Evolutionary conservation across 1,140 invertebrate genomes (phyloP).

Genomic region (Drosophila sturtevanti): DNA sequence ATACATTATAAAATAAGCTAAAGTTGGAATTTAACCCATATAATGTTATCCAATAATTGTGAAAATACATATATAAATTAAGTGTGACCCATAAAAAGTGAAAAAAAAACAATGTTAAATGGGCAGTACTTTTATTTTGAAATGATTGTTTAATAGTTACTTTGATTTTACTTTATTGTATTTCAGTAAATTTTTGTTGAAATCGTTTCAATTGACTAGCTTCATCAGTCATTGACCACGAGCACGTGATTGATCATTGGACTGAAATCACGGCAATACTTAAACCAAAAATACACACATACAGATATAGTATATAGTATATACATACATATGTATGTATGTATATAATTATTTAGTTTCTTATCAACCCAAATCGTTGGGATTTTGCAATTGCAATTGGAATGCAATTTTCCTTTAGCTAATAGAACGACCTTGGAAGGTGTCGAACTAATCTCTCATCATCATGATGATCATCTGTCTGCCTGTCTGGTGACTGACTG

Average conservation of each 20-base stretch:
- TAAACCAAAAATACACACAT: no score
- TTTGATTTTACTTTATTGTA: neutral
- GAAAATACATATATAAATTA: no score
- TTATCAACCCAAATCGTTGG: neutral
- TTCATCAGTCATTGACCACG: constrained; percentile 7
- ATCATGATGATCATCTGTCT: constrained; percentile 11
- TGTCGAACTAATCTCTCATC: constrained; percentile 8
- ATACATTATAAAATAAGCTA: neutral
- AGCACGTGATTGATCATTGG: constrained; percentile 8
- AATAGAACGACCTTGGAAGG: constrained; percentile 31
- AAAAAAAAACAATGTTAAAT: no score
- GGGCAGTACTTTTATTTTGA: neutral
- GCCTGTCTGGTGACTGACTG: constrained; percentile 1
- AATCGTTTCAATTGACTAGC: neutral
- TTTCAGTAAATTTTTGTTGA: neutral
- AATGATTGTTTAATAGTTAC: no score
- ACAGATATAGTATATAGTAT: no score
- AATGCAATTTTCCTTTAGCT: constrained; percentile 3
- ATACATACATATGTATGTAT: neutral
- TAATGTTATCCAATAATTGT: no score
- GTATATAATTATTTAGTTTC: neutral
- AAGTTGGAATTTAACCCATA: no score
- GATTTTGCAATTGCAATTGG: constrained; percentile 1
- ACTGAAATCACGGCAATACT: constrained; percentile 1
- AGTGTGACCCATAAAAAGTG: no score